A percentile compares a stretch with the other conserved stretches of the same genome.
Evolutionary conservation across 1,140 invertebrate genomes (phyloP).

Genomic region (Anastrepha obliqua): DNA sequence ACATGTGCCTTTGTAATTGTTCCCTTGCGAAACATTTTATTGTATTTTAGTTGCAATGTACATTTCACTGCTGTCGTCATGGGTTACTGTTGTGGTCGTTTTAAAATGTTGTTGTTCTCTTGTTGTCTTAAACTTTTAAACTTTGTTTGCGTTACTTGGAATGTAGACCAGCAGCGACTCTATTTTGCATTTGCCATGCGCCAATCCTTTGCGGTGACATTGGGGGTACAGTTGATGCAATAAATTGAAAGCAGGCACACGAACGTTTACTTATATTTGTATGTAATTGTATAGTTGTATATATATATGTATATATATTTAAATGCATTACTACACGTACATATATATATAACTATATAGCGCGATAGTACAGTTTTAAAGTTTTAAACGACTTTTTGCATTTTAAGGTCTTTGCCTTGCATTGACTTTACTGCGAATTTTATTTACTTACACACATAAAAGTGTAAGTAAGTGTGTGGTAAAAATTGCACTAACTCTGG

Average conservation of each 20-base stretch:
- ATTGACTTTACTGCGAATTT: not conserved
- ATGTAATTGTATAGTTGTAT: not conserved
- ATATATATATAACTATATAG: too few species aligned
- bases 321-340: too few species aligned
- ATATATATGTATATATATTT: not conserved
- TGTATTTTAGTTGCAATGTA: not conserved
- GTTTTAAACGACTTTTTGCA: not conserved
- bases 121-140: conserved; percentile 31
- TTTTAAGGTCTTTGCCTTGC: not conserved
- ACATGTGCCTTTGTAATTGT: not conserved
- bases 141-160: not conserved
- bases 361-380: not conserved
- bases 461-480: too few species aligned
- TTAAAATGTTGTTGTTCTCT: not conserved
- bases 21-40: not conserved
- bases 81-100: conserved; percentile 18
- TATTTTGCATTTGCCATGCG: not conserved
- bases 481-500: too few species aligned
- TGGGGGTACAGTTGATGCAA: conserved; percentile 17
- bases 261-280: not conserved
- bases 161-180: not conserved
- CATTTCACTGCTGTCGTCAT: conserved; percentile 18
- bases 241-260: not conserved
- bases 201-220: not conserved
- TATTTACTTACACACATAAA: not conserved